These are phyloP conservation scores for Donacobius atricapilla DNA, from an alignment of 2,113 vertebrate genomes.

Conservation along the genomic window DNA sequence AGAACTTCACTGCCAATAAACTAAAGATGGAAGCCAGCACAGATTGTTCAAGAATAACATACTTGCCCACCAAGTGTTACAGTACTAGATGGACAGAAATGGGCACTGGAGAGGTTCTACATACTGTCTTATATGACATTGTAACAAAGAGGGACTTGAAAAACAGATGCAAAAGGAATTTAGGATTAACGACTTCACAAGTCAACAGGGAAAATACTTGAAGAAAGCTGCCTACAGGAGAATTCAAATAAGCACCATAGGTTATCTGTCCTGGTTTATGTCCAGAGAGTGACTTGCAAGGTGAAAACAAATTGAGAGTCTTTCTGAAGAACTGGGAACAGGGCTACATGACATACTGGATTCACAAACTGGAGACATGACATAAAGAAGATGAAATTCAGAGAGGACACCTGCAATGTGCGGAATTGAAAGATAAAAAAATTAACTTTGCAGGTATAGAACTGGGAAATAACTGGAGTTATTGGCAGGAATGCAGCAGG, in stretches of 20 bases:
- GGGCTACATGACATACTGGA: neutral
- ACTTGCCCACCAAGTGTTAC: neutral
- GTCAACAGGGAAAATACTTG: neutral
- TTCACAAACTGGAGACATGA: neutral
- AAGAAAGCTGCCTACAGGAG: neutral
- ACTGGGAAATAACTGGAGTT: neutral
- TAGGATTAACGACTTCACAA: neutral
- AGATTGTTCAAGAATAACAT: neutral
- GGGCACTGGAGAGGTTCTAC: neutral
- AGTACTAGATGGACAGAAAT: neutral
- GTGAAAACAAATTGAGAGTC: neutral
- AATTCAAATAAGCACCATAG: neutral
- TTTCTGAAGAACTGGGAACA: neutral
- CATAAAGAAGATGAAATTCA: neutral
- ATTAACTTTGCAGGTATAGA: neutral
- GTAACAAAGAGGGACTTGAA: neutral
- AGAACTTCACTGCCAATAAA: neutral
- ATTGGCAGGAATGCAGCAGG: neutral
- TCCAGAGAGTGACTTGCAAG: neutral
- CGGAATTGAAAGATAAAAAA: neutral
- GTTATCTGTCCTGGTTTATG: neutral
- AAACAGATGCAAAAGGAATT: neutral
- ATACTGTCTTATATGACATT: fast-evolving
- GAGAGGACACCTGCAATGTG: neutral
- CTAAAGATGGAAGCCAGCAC: neutral